Evolutionary conservation across 2,888 invertebrate genomes (phyloP), one percentile per base, ranked within the genome.

Genomic region (Troides helena): DNA sequence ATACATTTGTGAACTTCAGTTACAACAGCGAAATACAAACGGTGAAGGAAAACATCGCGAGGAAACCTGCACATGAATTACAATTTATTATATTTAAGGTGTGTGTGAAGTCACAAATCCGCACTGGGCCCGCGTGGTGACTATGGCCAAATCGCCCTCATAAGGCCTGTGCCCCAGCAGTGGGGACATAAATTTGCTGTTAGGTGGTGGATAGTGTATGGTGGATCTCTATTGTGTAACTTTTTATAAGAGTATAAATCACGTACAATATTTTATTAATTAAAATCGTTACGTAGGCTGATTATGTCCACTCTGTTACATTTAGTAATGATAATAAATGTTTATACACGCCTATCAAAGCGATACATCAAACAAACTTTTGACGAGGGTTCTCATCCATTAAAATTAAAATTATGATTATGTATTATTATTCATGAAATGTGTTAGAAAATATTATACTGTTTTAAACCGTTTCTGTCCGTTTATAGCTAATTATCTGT

Each of bases 321-420:
- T 23, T 58, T 25, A 21, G 23, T 58, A 58, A 58, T 25, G 57
- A 23, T 58, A 58, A 58, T 58, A 58, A 58, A 58, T 58, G 57
- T 58, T 58, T 58, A 53, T 58, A 23, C 23, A 23, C 23, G 57
- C 57, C 57, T 58, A 58, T 58, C 57, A 58, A 56, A 25, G 39
- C 46, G 62, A 62, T 46, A 62, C 46, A 46, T 43, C 46, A 62
- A 62, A 62, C 62, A 43, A 60, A 62, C 62, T 62, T 62, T 62
- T 62, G 46, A 62, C 62, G 62, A 62, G 62, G 62, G 62, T 62
- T 62, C 23, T 17, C 14, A 62, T 62, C 23, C 23, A 17, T 62
- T 43, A 62, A 62, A 62, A 39, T 62, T 46, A 23, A 43, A 46
- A 53, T 18, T 43, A 62, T 62, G 43, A 39, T 43, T 62, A 18